Conservation (phyloP, 30 jellyfish, hydroid and myxozoan species). For the Sanderia malayensis region DNA sequence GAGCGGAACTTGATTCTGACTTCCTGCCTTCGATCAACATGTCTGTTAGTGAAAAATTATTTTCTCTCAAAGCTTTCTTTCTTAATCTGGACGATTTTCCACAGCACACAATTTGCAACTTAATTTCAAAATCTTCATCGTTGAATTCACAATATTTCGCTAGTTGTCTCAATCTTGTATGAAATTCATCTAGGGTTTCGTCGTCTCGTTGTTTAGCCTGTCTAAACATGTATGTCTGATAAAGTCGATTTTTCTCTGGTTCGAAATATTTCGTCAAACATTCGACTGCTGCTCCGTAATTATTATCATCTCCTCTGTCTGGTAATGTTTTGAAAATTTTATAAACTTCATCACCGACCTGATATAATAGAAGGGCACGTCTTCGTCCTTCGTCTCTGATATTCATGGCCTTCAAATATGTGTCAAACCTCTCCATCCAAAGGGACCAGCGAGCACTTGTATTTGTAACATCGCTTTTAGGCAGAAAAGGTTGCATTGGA, state of each 20-base stretch:
- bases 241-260: slow-evolving; percentile 9
- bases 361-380: slow-evolving; percentile 6
- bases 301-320: slow-evolving; percentile 27
- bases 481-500: slow-evolving; percentile 23
- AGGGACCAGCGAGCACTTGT: slow-evolving; percentile 29
- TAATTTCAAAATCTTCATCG: slow-evolving; percentile 39
- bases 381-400: slow-evolving; percentile 16
- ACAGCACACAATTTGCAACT: slow-evolving; percentile 37
- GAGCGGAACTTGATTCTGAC: slow-evolving; percentile 58
- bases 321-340: slow-evolving; percentile 28
- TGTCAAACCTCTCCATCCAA: slow-evolving; percentile 9
- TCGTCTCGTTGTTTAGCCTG: background rate
- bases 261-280: slow-evolving; percentile 30
- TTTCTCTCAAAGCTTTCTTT: slow-evolving; percentile 40
- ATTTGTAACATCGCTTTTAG: slow-evolving; percentile 21
- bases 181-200: slow-evolving; percentile 14
- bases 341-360: slow-evolving; percentile 15
- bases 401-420: slow-evolving; percentile 11
- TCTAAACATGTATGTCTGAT: background rate
- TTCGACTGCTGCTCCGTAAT: slow-evolving; percentile 26
- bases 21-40: slow-evolving; percentile 52
- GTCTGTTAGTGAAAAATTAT: slow-evolving; percentile 26
- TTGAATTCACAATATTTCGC: slow-evolving; percentile 40
- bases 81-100: slow-evolving; percentile 48
- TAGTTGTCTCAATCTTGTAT: slow-evolving; percentile 21